Base-by-base conservation (phyloP, 2,113 vertebrate genomes). In the Columbina picui region DNA sequence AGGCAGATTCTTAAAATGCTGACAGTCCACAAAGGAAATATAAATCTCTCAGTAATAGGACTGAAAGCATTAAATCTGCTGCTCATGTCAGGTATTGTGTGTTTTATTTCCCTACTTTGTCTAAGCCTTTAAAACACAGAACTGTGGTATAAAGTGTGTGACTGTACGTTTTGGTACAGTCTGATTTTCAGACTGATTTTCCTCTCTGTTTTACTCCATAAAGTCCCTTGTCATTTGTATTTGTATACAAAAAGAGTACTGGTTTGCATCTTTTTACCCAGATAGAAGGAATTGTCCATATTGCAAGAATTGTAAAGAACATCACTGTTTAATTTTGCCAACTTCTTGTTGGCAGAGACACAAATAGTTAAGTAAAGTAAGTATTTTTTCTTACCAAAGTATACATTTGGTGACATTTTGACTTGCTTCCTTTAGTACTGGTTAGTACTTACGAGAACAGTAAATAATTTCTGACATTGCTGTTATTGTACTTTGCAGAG, bases 1-100 rank as follows among this genome's bases (percentile, higher is more conserved):
- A 99, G 99, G 85, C 98, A 99, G 94, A 98, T 99, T 97, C 98
- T 99, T 93, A 99, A 98, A 96, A 98, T 98, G 87, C 96, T 99
- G 20, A 96, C 97, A 18, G 53, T 97, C 81, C 98, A 99, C 97
- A 97, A 97, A 73, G 60, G 96, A 83, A 98, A 99, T 89, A 20
- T 95, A 34, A 97, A 87, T 38, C 97, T 99, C 79, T 97, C 98
- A 77, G 90, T 96, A 83, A 93, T 98, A 63, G 99, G 98, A 61
- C 97, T 99, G 23, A 98, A 98, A 97, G 97, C 98, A 26, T 97
- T 99, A 97, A 98, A 98, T 50, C 97, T 98, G 5, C 98, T 99
- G 26, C 98, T 99, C 43, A 96, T 87, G 88, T 99, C 99, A 98
- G 99, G 99, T 99, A 98, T 29, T 79, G 39, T 53, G 56, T 63